These are phyloP conservation scores for Leucophenga montana DNA, from an alignment of 2,888 invertebrate species.

Conservation along the genomic window DNA sequence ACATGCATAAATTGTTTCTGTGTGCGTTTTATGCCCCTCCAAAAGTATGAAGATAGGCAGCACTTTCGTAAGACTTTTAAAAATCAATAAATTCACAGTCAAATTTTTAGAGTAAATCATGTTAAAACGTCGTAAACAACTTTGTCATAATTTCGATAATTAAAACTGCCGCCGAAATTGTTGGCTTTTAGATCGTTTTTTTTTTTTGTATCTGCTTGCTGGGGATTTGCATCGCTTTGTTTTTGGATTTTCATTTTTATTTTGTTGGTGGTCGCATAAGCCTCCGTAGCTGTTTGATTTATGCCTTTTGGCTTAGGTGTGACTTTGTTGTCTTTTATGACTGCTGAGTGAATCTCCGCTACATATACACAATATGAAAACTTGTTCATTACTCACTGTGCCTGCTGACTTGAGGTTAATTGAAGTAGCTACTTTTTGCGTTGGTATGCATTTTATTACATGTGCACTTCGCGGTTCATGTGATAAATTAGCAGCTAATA, in stretches of 20 bases:
- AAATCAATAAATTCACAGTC: slow-evolving; percentile 62
- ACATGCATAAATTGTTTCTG: slow-evolving; percentile 46
- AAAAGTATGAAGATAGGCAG: background rate
- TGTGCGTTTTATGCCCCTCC: slow-evolving; percentile 11
- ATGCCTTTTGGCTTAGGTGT: slow-evolving; percentile 58
- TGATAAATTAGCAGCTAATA: slow-evolving; percentile 19
- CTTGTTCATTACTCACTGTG: slow-evolving; percentile 32
- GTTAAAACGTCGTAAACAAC: slow-evolving; percentile 65
- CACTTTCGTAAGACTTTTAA: slow-evolving; percentile 54
- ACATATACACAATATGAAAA: slow-evolving; percentile 18
- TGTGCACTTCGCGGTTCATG: slow-evolving; percentile 4
- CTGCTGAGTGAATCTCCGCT: slow-evolving; percentile 26
- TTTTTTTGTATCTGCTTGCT: background rate
- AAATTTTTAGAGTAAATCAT: slow-evolving; percentile 47
- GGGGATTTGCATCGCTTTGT: slow-evolving; percentile 8
- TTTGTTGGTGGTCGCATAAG: background rate
- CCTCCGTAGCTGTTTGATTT: slow-evolving; percentile 47
- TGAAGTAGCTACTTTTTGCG: slow-evolving; percentile 50
- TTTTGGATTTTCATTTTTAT: slow-evolving; percentile 1
- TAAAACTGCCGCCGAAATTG: slow-evolving; percentile 59
- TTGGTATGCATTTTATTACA: slow-evolving; percentile 19
- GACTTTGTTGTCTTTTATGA: slow-evolving; percentile 61
- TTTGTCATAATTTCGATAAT: slow-evolving; percentile 68
- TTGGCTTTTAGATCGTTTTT: background rate
- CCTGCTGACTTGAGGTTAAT: slow-evolving; percentile 50